Evolutionary conservation across 2,797 vertebrate species (phyloP).

Genomic region (Coendou prehensilis): DNA sequence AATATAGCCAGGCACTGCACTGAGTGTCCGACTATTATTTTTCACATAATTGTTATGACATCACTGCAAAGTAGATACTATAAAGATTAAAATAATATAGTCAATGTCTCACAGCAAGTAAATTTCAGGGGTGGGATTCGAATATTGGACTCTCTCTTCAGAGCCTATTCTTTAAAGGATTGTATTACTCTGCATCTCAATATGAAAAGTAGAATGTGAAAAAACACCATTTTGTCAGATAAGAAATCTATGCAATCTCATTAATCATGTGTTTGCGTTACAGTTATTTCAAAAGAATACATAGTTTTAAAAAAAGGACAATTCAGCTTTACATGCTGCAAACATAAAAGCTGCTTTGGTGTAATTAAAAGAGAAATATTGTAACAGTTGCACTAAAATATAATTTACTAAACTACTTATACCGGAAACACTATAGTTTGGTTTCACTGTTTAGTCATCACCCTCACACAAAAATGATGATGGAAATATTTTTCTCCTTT

Average conservation of each 20-base stretch:
- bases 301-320: not conserved
- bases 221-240: not conserved
- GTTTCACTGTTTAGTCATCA: not conserved
- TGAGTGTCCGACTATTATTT: not conserved
- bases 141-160: not conserved
- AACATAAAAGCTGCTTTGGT: not conserved
- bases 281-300: not conserved
- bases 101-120: not conserved
- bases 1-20: fast-evolving
- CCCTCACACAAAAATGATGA: not conserved
- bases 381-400: not conserved
- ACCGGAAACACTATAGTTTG: not conserved
- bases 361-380: not conserved
- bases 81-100: not conserved
- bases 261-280: not conserved
- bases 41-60: not conserved
- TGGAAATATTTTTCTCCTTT: not conserved
- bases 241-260: not conserved
- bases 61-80: not conserved
- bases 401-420: not conserved
- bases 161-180: not conserved
- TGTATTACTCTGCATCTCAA: not conserved
- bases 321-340: not conserved
- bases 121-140: not conserved
- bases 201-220: not conserved